Base-by-base conservation (phyloP, 2,888 invertebrate species). In the Yponomeuta cagnagella region DNA sequence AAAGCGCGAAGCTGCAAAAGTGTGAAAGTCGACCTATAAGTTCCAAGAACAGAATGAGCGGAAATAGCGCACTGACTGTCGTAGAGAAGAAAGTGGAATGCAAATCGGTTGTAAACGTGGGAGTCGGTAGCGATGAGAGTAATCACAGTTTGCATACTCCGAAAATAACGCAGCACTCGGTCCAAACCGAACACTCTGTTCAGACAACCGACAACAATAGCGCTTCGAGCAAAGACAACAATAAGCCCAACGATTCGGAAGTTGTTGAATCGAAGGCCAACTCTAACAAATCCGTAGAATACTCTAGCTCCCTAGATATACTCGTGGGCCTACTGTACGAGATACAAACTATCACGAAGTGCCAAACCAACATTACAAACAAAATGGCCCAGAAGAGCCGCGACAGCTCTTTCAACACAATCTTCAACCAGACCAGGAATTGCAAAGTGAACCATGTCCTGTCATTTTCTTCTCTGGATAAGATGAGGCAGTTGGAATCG, bases 311-410 rank as follows among this genome's bases (percentile, higher is more conserved):
- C 5, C 80, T 92, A 10, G 91, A 90, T 70, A 82, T 90, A 74
- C 76, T 92, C 73, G 86, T 88, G 4, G 85, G 85, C 15, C 79
- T 92, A 68, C 78, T 92, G 69, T 88, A 87, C 74, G 91, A 92
- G 79, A 92, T 92, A 73, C 84, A 87, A 75, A 90, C 87, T 71
- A 90, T 91, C 71, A 86, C 88, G 2, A 80, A 81, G 9, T 81
- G 83, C 73, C 84, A 87, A 72, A 79, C 82, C 8, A 78, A 83
- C 68, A 76, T 82, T n/a, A 75, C 79, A 4, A 76, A 74, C 68
- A 10, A 52, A 3, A 9, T 30, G 23, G 4, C 12, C 63, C 70
- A 73, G 67, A 72, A 74, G 2, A 70, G 73, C 58, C 73, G 75
- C 15, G 30, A 65, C 58, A 63, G 69, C 9, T 30, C 71, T 33